Evolutionary conservation across 1,140 invertebrate species (phyloP).

Genomic region (Brevipalpus yothersi): DNA sequence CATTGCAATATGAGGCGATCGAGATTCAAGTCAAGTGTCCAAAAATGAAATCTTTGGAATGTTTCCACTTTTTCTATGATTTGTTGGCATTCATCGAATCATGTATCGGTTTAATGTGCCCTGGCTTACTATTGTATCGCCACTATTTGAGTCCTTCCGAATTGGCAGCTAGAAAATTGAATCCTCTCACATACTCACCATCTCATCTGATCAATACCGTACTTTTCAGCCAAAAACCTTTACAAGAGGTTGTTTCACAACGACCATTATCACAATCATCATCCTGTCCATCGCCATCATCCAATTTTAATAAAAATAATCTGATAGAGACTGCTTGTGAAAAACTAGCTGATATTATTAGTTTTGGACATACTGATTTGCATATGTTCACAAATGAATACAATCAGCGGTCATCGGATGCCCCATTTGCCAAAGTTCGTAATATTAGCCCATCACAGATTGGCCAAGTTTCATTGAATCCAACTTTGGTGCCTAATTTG

Average conservation of each 20-base stretch:
- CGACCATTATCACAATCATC: neutral
- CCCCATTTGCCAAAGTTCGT: too few species aligned
- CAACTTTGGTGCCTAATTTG: constrained; percentile 23
- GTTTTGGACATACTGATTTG: too few species aligned
- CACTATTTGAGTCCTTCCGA: constrained; percentile 37
- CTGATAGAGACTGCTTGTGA: constrained; percentile 17
- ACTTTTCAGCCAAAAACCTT: constrained; percentile 16
- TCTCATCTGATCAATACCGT: constrained; percentile 32
- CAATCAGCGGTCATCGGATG: too few species aligned
- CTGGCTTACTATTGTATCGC: constrained; percentile 36
- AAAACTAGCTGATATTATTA: too few species aligned
- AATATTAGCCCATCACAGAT: neutral
- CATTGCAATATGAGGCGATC: constrained; percentile 17
- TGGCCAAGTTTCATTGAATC: neutral
- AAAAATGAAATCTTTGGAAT: neutral
- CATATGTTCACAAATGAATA: too few species aligned
- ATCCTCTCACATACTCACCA: constrained; percentile 33
- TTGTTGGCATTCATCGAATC: constrained; percentile 41
- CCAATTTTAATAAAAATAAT: too few species aligned
- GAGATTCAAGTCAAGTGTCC: constrained; percentile 44
- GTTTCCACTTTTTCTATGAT: constrained; percentile 22
- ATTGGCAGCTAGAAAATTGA: constrained; percentile 25
- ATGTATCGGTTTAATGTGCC: constrained; percentile 32
- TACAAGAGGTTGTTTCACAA: neutral
- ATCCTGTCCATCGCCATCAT: neutral